Evolutionary conservation across 2,888 invertebrate genomes (phyloP), one percentile per base, ranked within the genome.

Genomic region (Sussaba pulchella): DNA sequence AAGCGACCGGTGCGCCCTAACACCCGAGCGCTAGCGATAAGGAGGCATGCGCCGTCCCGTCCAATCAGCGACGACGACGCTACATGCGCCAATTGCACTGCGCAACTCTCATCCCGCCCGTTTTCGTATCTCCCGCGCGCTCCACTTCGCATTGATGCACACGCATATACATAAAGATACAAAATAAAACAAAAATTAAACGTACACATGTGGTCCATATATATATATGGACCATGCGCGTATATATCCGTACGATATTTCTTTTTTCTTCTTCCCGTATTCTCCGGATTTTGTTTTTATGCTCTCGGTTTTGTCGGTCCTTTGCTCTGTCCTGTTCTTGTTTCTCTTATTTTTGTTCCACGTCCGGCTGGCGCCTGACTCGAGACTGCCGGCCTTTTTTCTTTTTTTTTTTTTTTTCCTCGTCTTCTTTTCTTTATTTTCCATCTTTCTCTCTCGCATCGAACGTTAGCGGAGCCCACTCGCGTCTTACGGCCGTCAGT

Each of bases 261-360:
- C 17, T 36, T 77, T 59, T 70, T 74, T 64, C 61, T 70, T 59
- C 64, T 74, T 64, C 61, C 64, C n/a, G 14, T 31, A 6, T 64
- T 50, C 57, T 75, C 45, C 17, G n/a, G 5, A 39, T 57, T 71
- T 71, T 61, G 74, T 81, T 64, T 39, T 71, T 47, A 47, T 59
- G 71, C 57, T 66, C 36, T 67, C 54, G 52, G 41, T 73, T 57
- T 75, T 67, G 41, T 67, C 71, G 67, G 63, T 64, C 39, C 36
- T 50, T 77, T 78, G 73, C 70, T 63, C 64, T 63, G 73, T 67
- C 70, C 71, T 75, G 69, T 73, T 73, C 70, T 79, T 81, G 66
- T 80, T 84, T 82, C 72, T 81, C 78, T 81, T 75, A 83, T 81
- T 84, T 78, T 81, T 72, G 82, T 84, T 83, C 80, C 83, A 78